Evolutionary conservation across 2,113 vertebrate genomes (phyloP).

Genomic region (Daubentonia madagascariensis): DNA sequence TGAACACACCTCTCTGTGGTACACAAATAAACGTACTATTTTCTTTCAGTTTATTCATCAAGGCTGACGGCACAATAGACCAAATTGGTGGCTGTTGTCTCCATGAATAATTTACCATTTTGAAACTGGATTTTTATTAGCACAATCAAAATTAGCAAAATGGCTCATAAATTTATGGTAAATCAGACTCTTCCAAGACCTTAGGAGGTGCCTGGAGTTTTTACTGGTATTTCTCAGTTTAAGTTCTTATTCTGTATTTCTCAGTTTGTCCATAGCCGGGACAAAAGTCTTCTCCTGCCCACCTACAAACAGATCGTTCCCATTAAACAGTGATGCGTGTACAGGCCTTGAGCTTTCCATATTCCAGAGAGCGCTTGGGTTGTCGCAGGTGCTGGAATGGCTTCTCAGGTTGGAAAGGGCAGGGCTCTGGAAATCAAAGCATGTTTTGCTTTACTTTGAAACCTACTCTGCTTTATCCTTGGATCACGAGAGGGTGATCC

Average conservation of each 20-base stretch:
- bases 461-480: neutral
- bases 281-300: accelerated
- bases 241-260: neutral
- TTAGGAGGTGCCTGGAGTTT: neutral
- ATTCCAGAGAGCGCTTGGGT: accelerated
- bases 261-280: accelerated
- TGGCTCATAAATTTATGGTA: too few species aligned
- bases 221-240: neutral
- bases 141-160: neutral
- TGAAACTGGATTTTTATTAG: neutral
- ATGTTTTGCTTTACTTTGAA: neutral
- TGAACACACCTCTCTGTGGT: accelerated
- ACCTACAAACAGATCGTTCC: neutral
- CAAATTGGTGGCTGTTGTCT: accelerated
- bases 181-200: neutral
- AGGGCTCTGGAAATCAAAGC: neutral
- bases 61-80: accelerated
- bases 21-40: neutral
- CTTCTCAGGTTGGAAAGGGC: accelerated
- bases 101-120: neutral
- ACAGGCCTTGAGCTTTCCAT: accelerated
- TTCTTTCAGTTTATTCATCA: neutral
- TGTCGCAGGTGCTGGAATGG: accelerated
- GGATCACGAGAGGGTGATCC: neutral
- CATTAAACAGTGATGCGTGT: accelerated